A percentile compares a stretch with the other conserved stretches of the same genome.
These are phyloP conservation scores for Pristiophorus japonicus DNA, from an alignment of 2,113 vertebrate genomes.

Conservation along the genomic window DNA sequence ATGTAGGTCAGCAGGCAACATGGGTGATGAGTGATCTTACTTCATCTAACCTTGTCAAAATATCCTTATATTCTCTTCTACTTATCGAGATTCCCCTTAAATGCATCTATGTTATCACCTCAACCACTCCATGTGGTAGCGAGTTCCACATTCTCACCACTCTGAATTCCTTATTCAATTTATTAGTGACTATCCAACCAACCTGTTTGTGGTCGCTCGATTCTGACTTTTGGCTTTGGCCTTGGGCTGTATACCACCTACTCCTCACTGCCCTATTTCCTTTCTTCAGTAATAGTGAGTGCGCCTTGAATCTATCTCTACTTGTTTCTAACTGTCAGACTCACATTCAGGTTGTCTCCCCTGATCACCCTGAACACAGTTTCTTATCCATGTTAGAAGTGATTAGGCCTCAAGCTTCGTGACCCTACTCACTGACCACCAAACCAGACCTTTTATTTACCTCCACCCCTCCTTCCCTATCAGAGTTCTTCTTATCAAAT, in stretches of 20 bases:
- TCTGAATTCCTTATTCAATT: not conserved
- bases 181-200: too few relatives aligned
- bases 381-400: too few relatives aligned
- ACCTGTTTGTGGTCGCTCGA: not conserved
- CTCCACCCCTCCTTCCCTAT: not conserved
- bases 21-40: too few relatives aligned
- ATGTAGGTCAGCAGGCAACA: too few relatives aligned
- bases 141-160: not conserved
- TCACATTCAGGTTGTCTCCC: not conserved
- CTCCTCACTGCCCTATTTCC: not conserved
- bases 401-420: too few relatives aligned
- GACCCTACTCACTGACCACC: too few relatives aligned
- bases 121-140: not conserved
- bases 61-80: not conserved
- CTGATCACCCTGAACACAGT: too few relatives aligned
- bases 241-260: not conserved
- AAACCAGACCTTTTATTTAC: not conserved
- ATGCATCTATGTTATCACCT: not conserved
- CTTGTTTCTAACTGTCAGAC: not conserved
- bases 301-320: not conserved
- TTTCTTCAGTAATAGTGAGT: not conserved
- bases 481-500: not conserved
- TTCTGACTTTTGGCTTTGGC: not conserved
- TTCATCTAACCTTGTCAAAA: not conserved
- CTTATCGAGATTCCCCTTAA: not conserved